Conservation (phyloP, 2,888 invertebrate species). For the Oasisia sp. region DNA sequence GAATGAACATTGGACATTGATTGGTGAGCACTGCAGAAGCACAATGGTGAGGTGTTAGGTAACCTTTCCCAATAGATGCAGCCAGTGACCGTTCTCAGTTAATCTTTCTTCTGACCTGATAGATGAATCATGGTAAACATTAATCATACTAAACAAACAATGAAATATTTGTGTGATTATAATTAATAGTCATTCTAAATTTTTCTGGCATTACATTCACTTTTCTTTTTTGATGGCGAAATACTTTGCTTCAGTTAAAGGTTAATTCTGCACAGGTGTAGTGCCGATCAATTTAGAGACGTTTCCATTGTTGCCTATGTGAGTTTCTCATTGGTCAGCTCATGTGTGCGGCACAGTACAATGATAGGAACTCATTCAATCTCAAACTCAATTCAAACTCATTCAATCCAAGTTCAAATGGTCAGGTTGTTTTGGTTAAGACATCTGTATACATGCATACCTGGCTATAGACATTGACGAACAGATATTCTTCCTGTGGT, state of each 20-base stretch:
- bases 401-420: too few relatives aligned
- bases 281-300: not conserved
- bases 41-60: too few relatives aligned
- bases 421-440: too few relatives aligned
- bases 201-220: not conserved
- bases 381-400: too few relatives aligned
- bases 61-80: too few relatives aligned
- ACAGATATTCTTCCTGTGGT: too few relatives aligned
- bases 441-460: too few relatives aligned
- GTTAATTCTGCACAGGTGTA: not conserved
- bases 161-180: not conserved
- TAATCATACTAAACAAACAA: not conserved
- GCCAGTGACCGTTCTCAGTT: too few relatives aligned
- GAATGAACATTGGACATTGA: too few relatives aligned
- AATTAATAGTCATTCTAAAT: not conserved
- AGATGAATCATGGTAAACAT: not conserved
- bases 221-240: not conserved
- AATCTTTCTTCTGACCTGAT: not conserved
- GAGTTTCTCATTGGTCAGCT: not conserved
- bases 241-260: not conserved
- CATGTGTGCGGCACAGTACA: not conserved
- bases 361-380: too few relatives aligned
- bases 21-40: too few relatives aligned
- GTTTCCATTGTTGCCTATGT: not conserved
- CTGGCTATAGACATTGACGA: too few relatives aligned